Base-by-base conservation (phyloP, 1,140 invertebrate species). In the Pararge aegeria region DNA sequence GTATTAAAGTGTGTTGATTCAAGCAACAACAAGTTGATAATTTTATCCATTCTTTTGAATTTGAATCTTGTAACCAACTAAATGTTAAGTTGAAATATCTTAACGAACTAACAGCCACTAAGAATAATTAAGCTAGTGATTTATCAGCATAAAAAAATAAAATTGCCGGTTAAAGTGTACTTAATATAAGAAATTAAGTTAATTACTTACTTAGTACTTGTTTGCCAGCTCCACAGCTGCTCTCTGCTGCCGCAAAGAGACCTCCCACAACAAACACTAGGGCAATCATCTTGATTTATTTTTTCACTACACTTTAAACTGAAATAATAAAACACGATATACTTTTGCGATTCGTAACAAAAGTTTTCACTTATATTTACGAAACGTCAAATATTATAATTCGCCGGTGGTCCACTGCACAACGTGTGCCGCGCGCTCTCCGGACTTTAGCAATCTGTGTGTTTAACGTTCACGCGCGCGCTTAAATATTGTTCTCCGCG, bases 241-340 rank as follows among this genome's bases (percentile, higher is more conserved):
- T 83, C 80, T 89, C 86, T 89, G 84, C 79, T 68, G 78, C 70
- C 64, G 79, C 73, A 42, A 87, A 75, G 63, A 87, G 61, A 68
- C 69, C 76, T 78, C 81, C 81, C 80, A 85, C 70, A 85, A 83
- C 80, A 82, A 89, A 87, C 86, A 89, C 86, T 89, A 87, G 84
- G 82, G 80, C 66, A 68, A 82, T 81, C 86, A 87, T 87, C 58
- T 76, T 85, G 62, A 68, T 68, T 59, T 73, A 75, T 68, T 72
- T 64, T 68, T 80, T 78, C 85, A 88, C 85, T 78, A 82, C 83
- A 87, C 83, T 84, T 73, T 68, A 57, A 81, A 86, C 79, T 80
- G 70, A 75, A 84, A 75, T 73, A n/a, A 66, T 68, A 70, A 73
- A 72, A 66, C 80, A 81, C 79, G 70, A 59, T 55, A 63, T 66